Evolutionary conservation across 2,888 invertebrate genomes (phyloP).

Genomic region (Pycnomerus fuliginosus): DNA sequence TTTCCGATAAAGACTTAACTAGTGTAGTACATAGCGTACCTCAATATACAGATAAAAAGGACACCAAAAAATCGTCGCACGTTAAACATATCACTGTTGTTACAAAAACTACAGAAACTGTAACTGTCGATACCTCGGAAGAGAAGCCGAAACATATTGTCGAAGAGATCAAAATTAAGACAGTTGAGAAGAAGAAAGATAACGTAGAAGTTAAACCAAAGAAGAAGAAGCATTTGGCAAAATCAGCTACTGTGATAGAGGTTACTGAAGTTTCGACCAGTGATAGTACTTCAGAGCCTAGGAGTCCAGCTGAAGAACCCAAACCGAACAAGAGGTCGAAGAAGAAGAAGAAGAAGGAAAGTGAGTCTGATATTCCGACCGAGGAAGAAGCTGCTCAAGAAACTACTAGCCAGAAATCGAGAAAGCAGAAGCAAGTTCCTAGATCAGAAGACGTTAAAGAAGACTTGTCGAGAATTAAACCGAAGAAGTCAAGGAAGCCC

Average conservation of each 20-base stretch:
- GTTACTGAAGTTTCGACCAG: constrained; percentile 17
- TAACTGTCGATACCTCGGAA: constrained; percentile 27
- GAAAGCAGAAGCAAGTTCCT: constrained; percentile 6
- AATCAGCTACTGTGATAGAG: constrained; percentile 14
- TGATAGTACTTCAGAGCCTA: constrained; percentile 13
- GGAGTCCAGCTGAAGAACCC: constrained; percentile 9
- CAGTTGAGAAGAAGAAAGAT: constrained; percentile 37
- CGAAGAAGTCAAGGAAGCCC: constrained; percentile 2
- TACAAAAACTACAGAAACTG: constrained; percentile 31
- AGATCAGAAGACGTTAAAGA: constrained; percentile 9
- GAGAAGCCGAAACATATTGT: constrained; percentile 24
- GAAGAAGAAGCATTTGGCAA: constrained; percentile 30
- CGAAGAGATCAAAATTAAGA: constrained; percentile 37
- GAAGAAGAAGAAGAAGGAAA: constrained; percentile 19
- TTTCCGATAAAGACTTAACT: constrained; percentile 53
- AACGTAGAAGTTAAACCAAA: constrained; percentile 29
- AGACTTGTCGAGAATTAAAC: constrained; percentile 3
- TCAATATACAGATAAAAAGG: constrained; percentile 15
- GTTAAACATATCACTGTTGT: constrained; percentile 31
- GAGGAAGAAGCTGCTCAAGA: constrained; percentile 6
- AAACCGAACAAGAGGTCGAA: constrained; percentile 2
- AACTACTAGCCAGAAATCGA: background rate
- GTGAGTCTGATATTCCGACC: constrained; percentile 12
- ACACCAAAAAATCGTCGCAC: constrained; percentile 31
- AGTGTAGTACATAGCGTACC: constrained; percentile 17